A percentile compares a stretch with the other conserved stretches of the same genome.
Evolutionary conservation across 2,888 invertebrate species (phyloP).

Genomic region (Megaustenia siamemsis): DNA sequence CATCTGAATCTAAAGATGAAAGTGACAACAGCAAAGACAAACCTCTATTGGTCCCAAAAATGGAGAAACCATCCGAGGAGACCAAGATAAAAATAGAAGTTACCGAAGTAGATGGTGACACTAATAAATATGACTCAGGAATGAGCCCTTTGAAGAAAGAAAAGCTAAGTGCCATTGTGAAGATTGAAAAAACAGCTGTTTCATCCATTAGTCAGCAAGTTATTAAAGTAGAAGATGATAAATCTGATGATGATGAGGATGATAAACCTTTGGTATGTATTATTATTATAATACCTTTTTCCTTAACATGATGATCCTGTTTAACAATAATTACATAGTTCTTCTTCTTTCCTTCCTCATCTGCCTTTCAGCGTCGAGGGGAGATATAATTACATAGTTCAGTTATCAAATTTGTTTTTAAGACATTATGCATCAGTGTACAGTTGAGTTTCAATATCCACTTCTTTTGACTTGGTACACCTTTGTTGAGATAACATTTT

Average conservation of each 20-base stretch:
- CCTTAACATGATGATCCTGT: no score
- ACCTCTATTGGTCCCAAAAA: conserved; percentile 50
- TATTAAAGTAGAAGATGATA: conserved; percentile 35
- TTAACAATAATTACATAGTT: no score
- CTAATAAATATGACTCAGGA: background rate
- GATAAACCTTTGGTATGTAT: conserved; percentile 70
- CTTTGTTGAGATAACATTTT: no score
- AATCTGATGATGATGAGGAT: conserved; percentile 57
- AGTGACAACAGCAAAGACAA: conserved; percentile 15
- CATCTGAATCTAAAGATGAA: conserved; percentile 23
- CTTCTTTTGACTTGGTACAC: no score
- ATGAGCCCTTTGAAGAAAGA: conserved; percentile 23
- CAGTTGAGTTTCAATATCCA: no score
- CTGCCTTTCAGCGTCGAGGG: no score
- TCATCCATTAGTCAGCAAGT: conserved; percentile 44
- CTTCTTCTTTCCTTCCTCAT: no score
- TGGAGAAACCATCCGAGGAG: conserved; percentile 47
- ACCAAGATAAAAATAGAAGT: conserved; percentile 51
- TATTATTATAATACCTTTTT: no score
- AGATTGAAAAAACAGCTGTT: conserved; percentile 18
- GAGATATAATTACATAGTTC: no score
- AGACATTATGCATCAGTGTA: no score
- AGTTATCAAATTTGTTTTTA: no score
- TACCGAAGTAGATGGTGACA: conserved; percentile 32
- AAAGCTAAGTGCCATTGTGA: conserved; percentile 7